Percentiles rank a stretch among this genome's conserved stretches.
phyloP scores from a whole-genome alignment of 1,140 invertebrate species.

The Aphidius gifuensis region DNA sequence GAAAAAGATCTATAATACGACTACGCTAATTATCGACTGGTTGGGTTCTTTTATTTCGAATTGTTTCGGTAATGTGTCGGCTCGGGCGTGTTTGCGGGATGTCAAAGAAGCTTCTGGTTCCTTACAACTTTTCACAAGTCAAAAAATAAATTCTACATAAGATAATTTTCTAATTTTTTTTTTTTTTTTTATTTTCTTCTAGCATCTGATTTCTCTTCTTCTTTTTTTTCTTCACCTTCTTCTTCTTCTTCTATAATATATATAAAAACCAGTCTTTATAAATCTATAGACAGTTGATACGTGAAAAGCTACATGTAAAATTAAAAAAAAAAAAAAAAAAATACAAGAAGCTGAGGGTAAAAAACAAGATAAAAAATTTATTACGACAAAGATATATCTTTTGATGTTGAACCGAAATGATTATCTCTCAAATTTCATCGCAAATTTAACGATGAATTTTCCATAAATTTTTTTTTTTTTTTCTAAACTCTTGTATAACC shows the following conservation, averaged over 20 bases:
- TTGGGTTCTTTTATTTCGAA: conserved; percentile 28
- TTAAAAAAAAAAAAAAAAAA: neutral
- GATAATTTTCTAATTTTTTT: conserved; percentile 12
- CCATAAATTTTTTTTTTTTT: too few relatives aligned
- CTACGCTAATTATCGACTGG: conserved; percentile 47
- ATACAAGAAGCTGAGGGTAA: neutral
- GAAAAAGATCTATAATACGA: conserved; percentile 22
- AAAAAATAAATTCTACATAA: neutral
- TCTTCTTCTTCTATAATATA: too few relatives aligned
- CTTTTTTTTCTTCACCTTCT: neutral
- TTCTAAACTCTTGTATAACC: neutral
- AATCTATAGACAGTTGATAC: too few relatives aligned
- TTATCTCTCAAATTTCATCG: conserved; percentile 12
- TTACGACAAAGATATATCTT: neutral
- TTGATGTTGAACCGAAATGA: conserved; percentile 8
- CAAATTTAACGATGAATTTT: neutral
- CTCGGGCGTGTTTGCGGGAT: conserved; percentile 44
- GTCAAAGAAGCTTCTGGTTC: conserved; percentile 34
- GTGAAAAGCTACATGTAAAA: too few relatives aligned
- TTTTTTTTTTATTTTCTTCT: conserved; percentile 16
- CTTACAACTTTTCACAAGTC: conserved; percentile 14
- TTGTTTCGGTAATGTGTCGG: conserved; percentile 46
- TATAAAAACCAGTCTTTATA: too few relatives aligned
- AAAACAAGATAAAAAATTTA: conserved; percentile 7
- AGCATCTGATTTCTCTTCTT: neutral